A percentile compares a stretch with the other conserved stretches of the same genome.
phyloP scores from a whole-genome alignment of 2,113 vertebrate species.

The Petromus typicus region DNA sequence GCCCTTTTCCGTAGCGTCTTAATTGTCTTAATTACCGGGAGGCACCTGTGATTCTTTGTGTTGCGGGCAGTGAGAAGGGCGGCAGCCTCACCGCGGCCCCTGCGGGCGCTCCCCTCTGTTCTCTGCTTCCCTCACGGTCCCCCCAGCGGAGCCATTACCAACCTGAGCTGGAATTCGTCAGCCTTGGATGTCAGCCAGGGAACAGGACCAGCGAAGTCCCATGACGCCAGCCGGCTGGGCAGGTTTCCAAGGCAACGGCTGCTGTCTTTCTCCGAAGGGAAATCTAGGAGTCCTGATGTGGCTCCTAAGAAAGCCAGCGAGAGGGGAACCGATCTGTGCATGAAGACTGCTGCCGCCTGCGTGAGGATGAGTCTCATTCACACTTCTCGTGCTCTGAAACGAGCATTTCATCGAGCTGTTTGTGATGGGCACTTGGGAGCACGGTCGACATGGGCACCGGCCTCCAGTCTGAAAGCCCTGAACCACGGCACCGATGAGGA shows the following conservation, averaged over 20 bases:
- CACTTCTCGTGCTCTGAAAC: not conserved
- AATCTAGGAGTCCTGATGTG: constrained; percentile 6
- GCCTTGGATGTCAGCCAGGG: constrained; percentile 46
- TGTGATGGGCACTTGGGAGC: not conserved
- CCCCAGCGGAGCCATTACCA: constrained; percentile 20
- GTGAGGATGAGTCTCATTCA: not conserved
- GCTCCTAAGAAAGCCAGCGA: not conserved
- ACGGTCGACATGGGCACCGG: not conserved
- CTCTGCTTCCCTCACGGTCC: not conserved
- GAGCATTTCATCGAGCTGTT: not conserved
- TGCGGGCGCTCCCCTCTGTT: not conserved
- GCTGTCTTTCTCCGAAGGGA: not conserved
- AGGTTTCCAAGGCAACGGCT: constrained; percentile 75
- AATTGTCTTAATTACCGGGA: not conserved
- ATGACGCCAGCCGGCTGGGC: not conserved
- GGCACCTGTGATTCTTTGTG: not conserved
- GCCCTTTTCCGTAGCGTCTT: not conserved
- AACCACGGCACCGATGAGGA: not conserved
- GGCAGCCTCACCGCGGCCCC: not conserved
- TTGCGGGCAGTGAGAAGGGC: not conserved
- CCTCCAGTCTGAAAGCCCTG: not conserved
- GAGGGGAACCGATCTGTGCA: not conserved
- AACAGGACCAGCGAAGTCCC: not conserved
- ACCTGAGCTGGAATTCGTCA: not conserved
- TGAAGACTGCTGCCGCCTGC: not conserved